Evolutionary conservation across 2,888 invertebrate genomes (phyloP).

Genomic region (Rosalia funebris): DNA sequence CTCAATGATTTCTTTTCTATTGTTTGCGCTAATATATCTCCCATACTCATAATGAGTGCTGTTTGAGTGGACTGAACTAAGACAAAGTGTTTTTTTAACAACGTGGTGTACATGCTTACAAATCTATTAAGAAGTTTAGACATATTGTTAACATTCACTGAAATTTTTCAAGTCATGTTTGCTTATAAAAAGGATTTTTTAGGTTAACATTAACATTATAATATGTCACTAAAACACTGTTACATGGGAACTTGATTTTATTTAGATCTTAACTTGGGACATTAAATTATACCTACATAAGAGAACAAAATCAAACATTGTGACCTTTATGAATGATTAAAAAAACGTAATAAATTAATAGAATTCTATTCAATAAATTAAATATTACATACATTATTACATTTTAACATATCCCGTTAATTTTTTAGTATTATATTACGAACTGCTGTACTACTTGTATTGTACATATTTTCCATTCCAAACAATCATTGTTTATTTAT

Average conservation of each 20-base stretch:
- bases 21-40: constrained; percentile 80
- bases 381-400: too few relatives aligned
- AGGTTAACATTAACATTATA: neutral
- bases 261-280: too few relatives aligned
- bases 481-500: too few relatives aligned
- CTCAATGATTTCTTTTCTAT: constrained; percentile 63
- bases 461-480: too few relatives aligned
- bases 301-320: too few relatives aligned
- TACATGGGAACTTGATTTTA: neutral
- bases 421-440: too few relatives aligned
- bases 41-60: constrained; percentile 77
- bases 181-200: neutral
- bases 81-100: neutral
- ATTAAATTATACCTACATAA: too few relatives aligned
- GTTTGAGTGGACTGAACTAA: constrained; percentile 70
- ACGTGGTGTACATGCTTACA: neutral
- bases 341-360: too few relatives aligned
- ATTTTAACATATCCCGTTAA: too few relatives aligned
- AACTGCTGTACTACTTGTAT: too few relatives aligned
- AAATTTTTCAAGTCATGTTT: neutral
- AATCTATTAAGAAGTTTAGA: neutral
- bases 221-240: neutral
- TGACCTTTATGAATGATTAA: too few relatives aligned
- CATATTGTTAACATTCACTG: neutral
- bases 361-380: too few relatives aligned